Evolutionary conservation across 37 sponge, comb jelly and placozoan genomes (phyloP), one percentile per base, ranked within the genome.

Genomic region (Cladorhizidae sp.): DNA sequence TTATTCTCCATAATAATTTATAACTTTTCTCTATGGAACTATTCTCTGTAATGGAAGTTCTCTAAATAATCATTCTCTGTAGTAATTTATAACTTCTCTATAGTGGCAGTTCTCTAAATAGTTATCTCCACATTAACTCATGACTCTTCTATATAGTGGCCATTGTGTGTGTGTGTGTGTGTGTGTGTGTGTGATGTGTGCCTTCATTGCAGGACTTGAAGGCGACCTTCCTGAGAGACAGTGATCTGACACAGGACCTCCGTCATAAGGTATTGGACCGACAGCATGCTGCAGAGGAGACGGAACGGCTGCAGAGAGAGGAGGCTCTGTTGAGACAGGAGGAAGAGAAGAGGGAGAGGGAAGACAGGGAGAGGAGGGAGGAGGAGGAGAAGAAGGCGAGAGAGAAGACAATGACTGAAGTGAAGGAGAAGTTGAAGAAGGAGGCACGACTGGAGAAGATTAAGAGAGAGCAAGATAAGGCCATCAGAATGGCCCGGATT

Each of bases 401-500:
- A 43, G 82, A 90, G 73, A 80, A 83, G 45, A 49, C 38, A 32
- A 35, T 43, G 45, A 49, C 23, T 38, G 64, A 75, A 23, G 67
- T n/a, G 36, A 50, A 57, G 59, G 80, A 83, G 78, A 77, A 55
- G 56, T 79, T 69, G 37, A 71, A 67, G 75, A 64, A 50, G 54
- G 80, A 86, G 62, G 81, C 41, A 26, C 28, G 81, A 40, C 25
- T 74, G 77, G 78, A 77, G 77, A 80, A 80, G 68, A 83, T 77
- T 5, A 43, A 72, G 35, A 63, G 36, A 31, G 71, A 80, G 21
- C 81, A 70, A 32, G 59, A 41, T 21, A 64, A 69, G 77, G 77
- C 86, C 29, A 62, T 65, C 14, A 69, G 78, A 70, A 78, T 56
- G 52, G 87, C 43, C 8, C 33, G 32, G 36, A 33, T 75, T 9